Evolutionary conservation across 2,113 vertebrate species (phyloP).

Genomic region (Prunella fulvescens): DNA sequence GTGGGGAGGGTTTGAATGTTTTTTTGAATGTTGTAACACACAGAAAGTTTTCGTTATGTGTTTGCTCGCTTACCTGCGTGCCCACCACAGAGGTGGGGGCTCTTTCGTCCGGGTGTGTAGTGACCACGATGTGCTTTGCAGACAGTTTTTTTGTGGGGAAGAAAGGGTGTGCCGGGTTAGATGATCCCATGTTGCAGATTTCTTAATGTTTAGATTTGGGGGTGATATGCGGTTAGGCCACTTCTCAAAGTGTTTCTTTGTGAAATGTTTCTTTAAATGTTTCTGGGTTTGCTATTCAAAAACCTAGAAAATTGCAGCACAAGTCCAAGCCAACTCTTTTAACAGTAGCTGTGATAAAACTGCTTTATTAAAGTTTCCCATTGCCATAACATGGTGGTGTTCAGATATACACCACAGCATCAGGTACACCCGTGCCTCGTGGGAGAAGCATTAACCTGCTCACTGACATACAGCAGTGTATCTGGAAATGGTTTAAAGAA

Average conservation of each 20-base stretch:
- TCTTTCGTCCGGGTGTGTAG: background rate
- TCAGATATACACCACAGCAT: background rate
- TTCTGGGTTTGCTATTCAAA: background rate
- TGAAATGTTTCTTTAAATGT: background rate
- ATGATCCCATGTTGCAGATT: too few relatives aligned
- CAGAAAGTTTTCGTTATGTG: background rate
- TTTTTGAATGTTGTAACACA: too few relatives aligned
- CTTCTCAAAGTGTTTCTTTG: background rate
- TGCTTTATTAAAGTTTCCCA: background rate
- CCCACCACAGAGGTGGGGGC: background rate
- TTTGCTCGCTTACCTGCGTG: background rate
- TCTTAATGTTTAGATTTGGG: background rate
- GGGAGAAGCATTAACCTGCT: background rate
- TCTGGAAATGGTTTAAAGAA: background rate
- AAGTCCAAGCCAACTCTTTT: background rate
- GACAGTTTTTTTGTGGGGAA: accelerated
- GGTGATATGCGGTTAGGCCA: accelerated
- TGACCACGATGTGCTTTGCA: accelerated
- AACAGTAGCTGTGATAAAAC: background rate
- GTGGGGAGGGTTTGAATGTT: background rate
- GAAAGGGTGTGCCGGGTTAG: background rate
- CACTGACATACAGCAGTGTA: accelerated
- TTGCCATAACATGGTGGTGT: accelerated
- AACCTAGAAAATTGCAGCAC: background rate
- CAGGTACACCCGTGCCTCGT: accelerated